Evolutionary conservation across 2,113 vertebrate genomes (phyloP).

Genomic region (Jaculus jaculus): DNA sequence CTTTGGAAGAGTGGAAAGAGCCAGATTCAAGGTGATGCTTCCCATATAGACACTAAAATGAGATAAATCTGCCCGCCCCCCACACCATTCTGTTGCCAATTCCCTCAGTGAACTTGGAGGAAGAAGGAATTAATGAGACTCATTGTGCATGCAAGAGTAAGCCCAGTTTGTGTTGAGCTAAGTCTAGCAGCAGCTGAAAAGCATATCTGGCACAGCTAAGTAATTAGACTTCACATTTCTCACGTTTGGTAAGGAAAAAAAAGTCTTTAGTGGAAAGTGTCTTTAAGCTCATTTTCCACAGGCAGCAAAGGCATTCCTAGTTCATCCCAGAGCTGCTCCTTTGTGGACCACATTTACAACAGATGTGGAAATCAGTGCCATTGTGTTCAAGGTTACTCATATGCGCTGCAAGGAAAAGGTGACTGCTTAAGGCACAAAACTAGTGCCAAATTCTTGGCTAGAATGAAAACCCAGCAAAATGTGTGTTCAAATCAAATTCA

Average conservation of each 20-base stretch:
- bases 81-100: slow-evolving; percentile 15
- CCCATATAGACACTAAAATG: not conserved
- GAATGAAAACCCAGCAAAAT: slow-evolving; percentile 34
- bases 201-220: slow-evolving; percentile 63
- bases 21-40: not conserved
- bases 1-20: not conserved
- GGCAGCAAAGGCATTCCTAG: slow-evolving; percentile 40
- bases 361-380: not conserved
- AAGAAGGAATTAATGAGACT: slow-evolving; percentile 67
- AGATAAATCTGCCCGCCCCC: not conserved
- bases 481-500: not conserved
- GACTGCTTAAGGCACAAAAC: not conserved
- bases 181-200: slow-evolving; percentile 69
- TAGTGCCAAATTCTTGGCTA: not conserved
- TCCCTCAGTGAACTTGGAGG: slow-evolving; percentile 42
- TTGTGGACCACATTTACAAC: slow-evolving; percentile 34
- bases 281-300: slow-evolving; percentile 55
- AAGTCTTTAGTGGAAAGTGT: slow-evolving; percentile 30
- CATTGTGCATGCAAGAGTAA: slow-evolving; percentile 66
- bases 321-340: not conserved
- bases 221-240: slow-evolving; percentile 66
- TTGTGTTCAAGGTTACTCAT: not conserved
- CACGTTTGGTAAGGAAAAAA: slow-evolving; percentile 54
- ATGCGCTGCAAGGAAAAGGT: not conserved
- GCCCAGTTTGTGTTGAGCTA: slow-evolving; percentile 62